Conservation (phyloP, 2,797 vertebrate species). For the Bradypodion pumilum region DNA sequence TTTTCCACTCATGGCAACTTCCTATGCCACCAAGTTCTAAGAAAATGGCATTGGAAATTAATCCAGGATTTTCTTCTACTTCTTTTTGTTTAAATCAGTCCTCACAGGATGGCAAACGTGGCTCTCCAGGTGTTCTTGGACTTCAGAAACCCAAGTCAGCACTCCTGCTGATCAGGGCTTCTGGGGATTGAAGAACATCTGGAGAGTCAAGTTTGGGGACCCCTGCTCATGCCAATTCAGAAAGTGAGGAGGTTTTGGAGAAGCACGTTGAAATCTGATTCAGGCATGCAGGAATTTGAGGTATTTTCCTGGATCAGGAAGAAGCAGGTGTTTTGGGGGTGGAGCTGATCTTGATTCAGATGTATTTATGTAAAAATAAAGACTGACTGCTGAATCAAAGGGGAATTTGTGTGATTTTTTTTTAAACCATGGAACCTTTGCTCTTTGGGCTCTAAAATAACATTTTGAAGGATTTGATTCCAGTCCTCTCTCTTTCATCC, state of each 20-base stretch:
- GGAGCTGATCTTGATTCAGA: background rate
- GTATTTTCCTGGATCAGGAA: constrained; percentile 15
- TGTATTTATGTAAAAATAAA: background rate
- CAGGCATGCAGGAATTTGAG: constrained; percentile 16
- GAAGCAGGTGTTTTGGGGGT: background rate
- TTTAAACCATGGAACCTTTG: accelerated
- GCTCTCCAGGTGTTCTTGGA: no score
- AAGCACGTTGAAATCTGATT: constrained; percentile 2
- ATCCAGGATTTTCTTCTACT: background rate
- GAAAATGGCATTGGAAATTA: background rate
- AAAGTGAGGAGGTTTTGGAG: background rate
- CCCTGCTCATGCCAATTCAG: background rate
- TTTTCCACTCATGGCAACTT: no score
- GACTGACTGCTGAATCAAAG: background rate
- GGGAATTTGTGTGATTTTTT: background rate
- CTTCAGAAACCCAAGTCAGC: no score
- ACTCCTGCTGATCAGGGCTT: no score
- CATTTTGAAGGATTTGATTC: background rate
- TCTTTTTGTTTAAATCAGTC: background rate
- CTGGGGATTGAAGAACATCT: no score
- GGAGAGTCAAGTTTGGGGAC: no score
- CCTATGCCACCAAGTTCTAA: no score
- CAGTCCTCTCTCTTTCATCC: background rate
- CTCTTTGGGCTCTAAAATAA: accelerated
- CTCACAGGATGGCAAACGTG: no score